phyloP scores from a whole-genome alignment of 1,140 invertebrate species.

The Leptinotarsa lineolata region DNA sequence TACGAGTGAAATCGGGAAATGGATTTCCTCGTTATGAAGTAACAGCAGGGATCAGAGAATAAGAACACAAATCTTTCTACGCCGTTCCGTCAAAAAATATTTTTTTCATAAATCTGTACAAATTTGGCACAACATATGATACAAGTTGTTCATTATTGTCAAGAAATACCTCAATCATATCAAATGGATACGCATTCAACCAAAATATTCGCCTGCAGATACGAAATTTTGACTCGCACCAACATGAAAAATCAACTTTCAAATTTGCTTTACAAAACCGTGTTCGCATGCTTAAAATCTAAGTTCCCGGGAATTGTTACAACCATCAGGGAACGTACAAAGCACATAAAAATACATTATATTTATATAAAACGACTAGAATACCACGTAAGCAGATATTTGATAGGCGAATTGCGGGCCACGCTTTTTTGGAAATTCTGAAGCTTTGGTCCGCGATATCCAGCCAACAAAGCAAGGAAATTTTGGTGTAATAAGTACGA shows the following conservation, averaged over 20 bases:
- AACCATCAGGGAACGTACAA: conserved; percentile 51
- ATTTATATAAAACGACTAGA: conserved; percentile 55
- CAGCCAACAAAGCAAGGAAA: conserved; percentile 54
- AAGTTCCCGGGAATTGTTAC: conserved; percentile 29
- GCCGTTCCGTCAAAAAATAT: no score
- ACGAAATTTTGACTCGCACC: neutral
- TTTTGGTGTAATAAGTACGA: conserved; percentile 53
- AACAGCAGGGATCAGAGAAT: no score
- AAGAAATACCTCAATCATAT: conserved; percentile 12
- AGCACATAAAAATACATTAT: conserved; percentile 55
- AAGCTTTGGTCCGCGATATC: conserved; percentile 53
- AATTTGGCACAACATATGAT: conserved; percentile 22
- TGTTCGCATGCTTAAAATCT: conserved; percentile 19
- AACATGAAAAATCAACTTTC: neutral
- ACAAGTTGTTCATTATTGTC: conserved; percentile 12
- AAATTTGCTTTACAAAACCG: conserved; percentile 23
- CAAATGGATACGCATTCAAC: neutral
- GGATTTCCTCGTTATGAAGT: no score
- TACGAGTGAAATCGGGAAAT: no score
- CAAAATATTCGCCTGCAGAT: neutral
- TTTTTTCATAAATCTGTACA: neutral
- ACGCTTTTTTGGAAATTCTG: conserved; percentile 9
- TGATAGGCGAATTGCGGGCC: conserved; percentile 42
- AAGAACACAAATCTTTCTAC: no score
- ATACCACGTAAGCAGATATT: conserved; percentile 50